Evolutionary conservation across 1,140 invertebrate genomes (phyloP), one percentile per base, ranked within the genome.

Genomic region (Gryon sp.): DNA sequence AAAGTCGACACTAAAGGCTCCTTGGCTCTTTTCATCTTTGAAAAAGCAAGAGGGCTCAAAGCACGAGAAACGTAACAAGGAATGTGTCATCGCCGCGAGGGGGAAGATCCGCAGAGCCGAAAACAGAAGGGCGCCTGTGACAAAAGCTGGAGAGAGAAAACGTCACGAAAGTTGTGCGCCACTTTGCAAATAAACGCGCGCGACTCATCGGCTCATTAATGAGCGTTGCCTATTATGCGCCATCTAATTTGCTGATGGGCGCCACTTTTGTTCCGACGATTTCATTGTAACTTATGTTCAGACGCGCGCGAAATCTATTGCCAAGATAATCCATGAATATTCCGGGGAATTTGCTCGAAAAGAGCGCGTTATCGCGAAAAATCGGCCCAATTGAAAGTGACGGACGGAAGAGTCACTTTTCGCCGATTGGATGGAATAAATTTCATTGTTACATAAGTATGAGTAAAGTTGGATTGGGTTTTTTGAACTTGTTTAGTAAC

Each of bases 21-120:
- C 50, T 59, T 26, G 43, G 46, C 26, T 26, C 74, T 72, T 76
- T 72, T 77, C 68, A 77, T 77, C 66, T 55, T 55, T 66, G 16
- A 62, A 57, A 77, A 69, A 57, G 63, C 69, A 41, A 50, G 41
- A 73, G 69, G 55, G 55, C 63, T 68, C 32, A 34, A 41, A 68
- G 72, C 75, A 28, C 36, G 62, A 73, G 68, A 78, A 73, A 78
- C 52, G 75, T 72, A 73, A 78, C 68, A 68, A 78, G 75, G 75
- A 78, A 78, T 73, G 68, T 78, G 75, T 78, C 75, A 68, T 72
- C 68, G 66, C 18, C 22, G 40, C 43, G 52, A 50, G 66, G 45
- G 18, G n/a, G n/a, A n/a, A 11, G 40, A 0, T n/a, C 16, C 57
- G 63, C 66, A 77, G 63, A 66, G 68, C 46, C 60, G 20, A 77